Evolutionary conservation across 2,797 vertebrate species (phyloP).

Genomic region (Discoglossus pictus): DNA sequence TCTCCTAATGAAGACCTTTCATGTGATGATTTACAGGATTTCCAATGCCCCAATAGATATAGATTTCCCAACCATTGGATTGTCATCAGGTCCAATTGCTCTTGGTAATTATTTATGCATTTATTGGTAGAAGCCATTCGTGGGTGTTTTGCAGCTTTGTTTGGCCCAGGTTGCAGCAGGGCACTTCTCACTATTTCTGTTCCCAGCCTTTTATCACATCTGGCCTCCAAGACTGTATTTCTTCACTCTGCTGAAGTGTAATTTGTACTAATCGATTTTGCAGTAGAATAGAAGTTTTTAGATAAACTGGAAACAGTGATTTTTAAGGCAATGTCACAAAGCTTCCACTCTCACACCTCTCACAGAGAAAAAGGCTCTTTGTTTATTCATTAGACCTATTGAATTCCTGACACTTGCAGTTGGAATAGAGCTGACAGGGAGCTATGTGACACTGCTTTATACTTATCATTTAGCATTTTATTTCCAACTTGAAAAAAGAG

Average conservation of each 20-base stretch:
- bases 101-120: too few species aligned
- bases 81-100: too few species aligned
- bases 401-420: constrained; percentile 46
- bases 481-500: constrained; percentile 30
- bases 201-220: constrained; percentile 14
- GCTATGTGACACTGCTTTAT: constrained; percentile 47
- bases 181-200: neutral
- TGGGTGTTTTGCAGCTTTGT: too few species aligned
- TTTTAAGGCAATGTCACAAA: constrained; percentile 27
- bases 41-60: too few species aligned
- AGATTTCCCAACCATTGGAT: too few species aligned
- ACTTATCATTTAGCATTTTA: constrained; percentile 49
- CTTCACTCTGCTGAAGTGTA: constrained; percentile 27
- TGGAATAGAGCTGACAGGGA: constrained; percentile 46
- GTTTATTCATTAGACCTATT: constrained; percentile 51
- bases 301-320: constrained; percentile 39
- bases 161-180: too few species aligned
- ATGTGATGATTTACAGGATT: too few species aligned
- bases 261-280: constrained; percentile 48
- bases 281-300: constrained; percentile 42
- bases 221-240: constrained; percentile 26
- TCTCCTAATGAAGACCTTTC: too few species aligned
- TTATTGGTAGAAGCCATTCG: too few species aligned
- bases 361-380: constrained; percentile 24
- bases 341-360: constrained; percentile 33